A percentile compares a stretch with the other conserved stretches of the same genome.
Conservation (phyloP, 2,888 invertebrate species). For the Leptopilina drosophilae region DNA sequence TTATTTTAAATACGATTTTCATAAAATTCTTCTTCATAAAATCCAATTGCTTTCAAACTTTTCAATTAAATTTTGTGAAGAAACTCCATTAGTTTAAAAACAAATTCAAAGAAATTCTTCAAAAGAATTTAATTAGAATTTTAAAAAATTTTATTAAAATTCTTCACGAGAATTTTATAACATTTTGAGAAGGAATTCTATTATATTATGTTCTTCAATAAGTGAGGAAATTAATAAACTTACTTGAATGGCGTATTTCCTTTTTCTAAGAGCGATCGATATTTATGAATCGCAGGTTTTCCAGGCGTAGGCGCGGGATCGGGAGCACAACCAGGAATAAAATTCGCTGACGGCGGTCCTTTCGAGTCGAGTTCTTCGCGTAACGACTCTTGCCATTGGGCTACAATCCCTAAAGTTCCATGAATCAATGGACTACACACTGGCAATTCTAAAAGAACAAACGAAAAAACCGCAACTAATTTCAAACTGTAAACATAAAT, state of each 20-base stretch:
- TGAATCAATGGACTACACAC: constrained; percentile 96
- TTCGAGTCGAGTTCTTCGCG: constrained; percentile 87
- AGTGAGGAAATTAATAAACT: constrained; percentile 44
- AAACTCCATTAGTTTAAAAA: too few species aligned
- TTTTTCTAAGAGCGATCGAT: constrained; percentile 92
- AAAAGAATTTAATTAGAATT: too few species aligned
- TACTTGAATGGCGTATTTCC: constrained; percentile 96
- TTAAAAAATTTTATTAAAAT: too few species aligned
- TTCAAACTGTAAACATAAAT: not conserved
- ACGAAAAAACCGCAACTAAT: not conserved
- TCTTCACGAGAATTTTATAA: too few species aligned
- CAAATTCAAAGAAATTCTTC: too few species aligned
- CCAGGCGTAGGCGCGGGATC: constrained; percentile 80
- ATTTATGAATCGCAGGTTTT: constrained; percentile 93
- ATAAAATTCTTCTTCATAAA: too few species aligned
- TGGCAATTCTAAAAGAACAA: constrained; percentile 85
- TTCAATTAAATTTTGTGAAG: too few species aligned
- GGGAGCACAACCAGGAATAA: constrained; percentile 93
- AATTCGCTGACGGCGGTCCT: constrained; percentile 89
- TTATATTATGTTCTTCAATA: too few species aligned
- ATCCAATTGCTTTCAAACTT: too few species aligned
- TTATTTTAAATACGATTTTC: too few species aligned
- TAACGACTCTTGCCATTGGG: constrained; percentile 92
- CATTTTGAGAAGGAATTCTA: too few species aligned
- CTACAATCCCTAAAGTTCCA: constrained; percentile 89